A percentile compares a stretch with the other conserved stretches of the same genome.
These are phyloP conservation scores for rabbit (Oryctolagus cuniculus) DNA, from an alignment of 2,113 vertebrate species.

Conservation along the genomic window DNA sequence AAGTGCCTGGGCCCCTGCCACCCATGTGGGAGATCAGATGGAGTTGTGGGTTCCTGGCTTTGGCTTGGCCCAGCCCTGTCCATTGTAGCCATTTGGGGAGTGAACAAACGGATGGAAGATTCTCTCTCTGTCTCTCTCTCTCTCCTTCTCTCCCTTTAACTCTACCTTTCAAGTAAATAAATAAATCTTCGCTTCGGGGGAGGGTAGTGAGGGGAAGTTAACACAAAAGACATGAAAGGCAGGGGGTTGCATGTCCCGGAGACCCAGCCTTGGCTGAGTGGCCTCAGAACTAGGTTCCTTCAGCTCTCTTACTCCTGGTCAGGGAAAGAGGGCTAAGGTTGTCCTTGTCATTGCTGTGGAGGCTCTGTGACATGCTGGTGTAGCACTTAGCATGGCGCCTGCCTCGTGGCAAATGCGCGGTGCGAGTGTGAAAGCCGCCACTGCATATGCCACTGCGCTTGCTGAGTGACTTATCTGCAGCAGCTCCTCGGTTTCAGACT, in stretches of 20 bases:
- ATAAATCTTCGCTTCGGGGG: no score
- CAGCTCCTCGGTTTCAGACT: neutral
- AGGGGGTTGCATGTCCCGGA: neutral
- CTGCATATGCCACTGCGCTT: neutral
- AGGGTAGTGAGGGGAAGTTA: neutral
- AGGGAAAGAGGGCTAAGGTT: neutral
- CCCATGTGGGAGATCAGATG: no score
- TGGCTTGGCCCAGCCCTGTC: no score
- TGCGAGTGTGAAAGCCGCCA: neutral
- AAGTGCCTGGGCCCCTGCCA: no score
- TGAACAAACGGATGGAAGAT: no score
- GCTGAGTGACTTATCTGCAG: rapidly evolving
- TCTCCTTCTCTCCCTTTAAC: no score
- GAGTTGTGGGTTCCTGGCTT: no score
- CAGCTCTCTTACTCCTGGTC: neutral
- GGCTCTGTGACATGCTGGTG: no score
- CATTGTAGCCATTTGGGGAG: no score
- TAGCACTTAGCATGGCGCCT: neutral
- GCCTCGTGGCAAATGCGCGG: rapidly evolving
- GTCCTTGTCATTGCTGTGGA: neutral
- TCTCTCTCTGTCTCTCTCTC: no score
- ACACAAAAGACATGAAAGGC: neutral
- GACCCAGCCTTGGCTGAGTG: neutral
- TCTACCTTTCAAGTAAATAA: no score
- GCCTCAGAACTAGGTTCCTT: slow-evolving; percentile 20